These are phyloP conservation scores for Planiliza haematocheilus DNA, from an alignment of 2,113 vertebrate species.

Conservation along the genomic window DNA sequence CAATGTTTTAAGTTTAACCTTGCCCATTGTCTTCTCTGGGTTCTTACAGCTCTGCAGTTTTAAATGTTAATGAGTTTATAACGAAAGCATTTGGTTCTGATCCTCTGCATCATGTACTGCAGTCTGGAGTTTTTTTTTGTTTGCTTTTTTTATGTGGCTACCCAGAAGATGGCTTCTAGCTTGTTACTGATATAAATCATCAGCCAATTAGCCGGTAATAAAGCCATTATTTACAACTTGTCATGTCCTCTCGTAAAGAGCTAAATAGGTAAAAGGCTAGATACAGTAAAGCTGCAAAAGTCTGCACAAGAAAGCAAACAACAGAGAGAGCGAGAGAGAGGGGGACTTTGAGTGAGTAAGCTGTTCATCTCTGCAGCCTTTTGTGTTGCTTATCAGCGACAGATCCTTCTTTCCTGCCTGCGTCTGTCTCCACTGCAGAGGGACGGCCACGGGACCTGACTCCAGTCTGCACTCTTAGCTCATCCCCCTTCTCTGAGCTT, in stretches of 20 bases:
- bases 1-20: too few relatives aligned
- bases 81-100: too few relatives aligned
- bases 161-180: background rate
- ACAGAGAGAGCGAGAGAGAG: background rate
- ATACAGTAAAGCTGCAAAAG: background rate
- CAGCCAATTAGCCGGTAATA: background rate
- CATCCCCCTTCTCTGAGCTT: slow-evolving; percentile 40
- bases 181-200: background rate
- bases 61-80: background rate
- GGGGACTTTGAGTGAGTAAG: slow-evolving; percentile 19
- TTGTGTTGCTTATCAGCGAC: slow-evolving; percentile 46
- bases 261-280: background rate
- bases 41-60: background rate
- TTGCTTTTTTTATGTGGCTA: background rate
- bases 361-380: slow-evolving; percentile 30
- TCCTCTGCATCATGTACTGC: too few relatives aligned
- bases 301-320: background rate
- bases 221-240: slow-evolving; percentile 3
- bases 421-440: slow-evolving; percentile 30
- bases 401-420: slow-evolving; percentile 46
- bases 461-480: slow-evolving; percentile 44
- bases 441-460: slow-evolving; percentile 21
- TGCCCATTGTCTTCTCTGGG: too few relatives aligned
- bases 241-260: background rate
- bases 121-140: too few relatives aligned